A percentile compares a stretch with the other conserved stretches of the same genome.
These are phyloP conservation scores for Salvator merianae DNA, from an alignment of 2,113 vertebrate genomes.

Conservation along the genomic window DNA sequence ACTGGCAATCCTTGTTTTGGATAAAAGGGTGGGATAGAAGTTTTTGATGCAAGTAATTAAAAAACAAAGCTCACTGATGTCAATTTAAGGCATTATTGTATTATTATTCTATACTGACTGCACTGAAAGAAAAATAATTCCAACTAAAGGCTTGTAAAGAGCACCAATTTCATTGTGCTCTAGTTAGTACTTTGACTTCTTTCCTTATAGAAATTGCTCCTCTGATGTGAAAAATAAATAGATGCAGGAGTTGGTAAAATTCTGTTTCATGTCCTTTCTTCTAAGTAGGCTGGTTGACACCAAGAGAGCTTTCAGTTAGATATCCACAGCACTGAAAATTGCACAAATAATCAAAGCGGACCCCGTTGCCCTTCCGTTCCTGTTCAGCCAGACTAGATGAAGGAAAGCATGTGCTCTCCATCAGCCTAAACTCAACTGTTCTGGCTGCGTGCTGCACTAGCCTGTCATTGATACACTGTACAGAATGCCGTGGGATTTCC, in stretches of 20 bases:
- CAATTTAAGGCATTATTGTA: not conserved
- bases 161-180: not conserved
- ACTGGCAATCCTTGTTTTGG: too few species aligned
- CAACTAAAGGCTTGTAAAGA: not conserved
- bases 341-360: not conserved
- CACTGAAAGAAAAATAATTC: not conserved
- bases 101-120: not conserved
- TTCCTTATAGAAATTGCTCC: conserved; percentile 6
- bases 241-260: conserved; percentile 31
- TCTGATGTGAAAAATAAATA: conserved; percentile 35
- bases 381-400: not conserved
- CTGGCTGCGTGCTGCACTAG: not conserved
- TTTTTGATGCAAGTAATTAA: not conserved
- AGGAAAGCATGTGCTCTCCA: not conserved
- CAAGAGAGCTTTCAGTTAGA: conserved; percentile 13
- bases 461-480: not conserved
- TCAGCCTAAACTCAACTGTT: not conserved
- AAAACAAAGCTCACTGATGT: not conserved
- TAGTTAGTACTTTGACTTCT: not conserved
- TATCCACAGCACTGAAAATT: not conserved
- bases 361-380: not conserved
- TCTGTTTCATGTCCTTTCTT: conserved; percentile 34
- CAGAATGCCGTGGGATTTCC: not conserved
- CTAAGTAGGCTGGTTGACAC: conserved; percentile 38
- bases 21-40: not conserved